Evolutionary conservation across 1,140 invertebrate genomes (phyloP).

Genomic region (Temnothorax longispinosus): DNA sequence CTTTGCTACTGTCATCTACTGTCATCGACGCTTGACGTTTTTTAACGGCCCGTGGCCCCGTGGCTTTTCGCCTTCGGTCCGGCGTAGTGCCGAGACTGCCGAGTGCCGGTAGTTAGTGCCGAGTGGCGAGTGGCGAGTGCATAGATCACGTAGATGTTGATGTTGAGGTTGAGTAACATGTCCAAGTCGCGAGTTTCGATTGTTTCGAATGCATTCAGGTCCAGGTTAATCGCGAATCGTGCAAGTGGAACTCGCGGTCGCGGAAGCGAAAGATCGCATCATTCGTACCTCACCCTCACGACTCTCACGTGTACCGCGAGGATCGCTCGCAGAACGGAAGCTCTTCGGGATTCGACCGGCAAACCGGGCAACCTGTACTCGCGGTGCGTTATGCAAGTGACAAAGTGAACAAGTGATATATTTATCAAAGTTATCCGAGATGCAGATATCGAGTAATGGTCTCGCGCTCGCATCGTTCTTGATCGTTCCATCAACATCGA

Average conservation of each 20-base stretch:
- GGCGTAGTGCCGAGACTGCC: too few species aligned
- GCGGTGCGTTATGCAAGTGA: constrained; percentile 15
- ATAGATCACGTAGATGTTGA: too few species aligned
- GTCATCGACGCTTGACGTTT: too few species aligned
- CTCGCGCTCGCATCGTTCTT: too few species aligned
- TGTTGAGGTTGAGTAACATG: neutral
- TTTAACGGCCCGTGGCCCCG: neutral
- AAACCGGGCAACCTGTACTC: neutral
- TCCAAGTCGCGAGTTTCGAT: neutral
- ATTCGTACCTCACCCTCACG: too few species aligned
- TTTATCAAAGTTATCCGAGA: neutral
- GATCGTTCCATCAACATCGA: neutral
- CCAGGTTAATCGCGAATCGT: neutral
- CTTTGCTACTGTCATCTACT: neutral
- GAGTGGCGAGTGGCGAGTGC: too few species aligned
- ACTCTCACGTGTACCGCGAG: neutral
- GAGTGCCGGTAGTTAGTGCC: too few species aligned
- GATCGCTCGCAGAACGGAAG: neutral
- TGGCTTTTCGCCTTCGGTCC: too few species aligned
- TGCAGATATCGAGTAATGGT: neutral
- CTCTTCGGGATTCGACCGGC: neutral
- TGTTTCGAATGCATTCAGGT: neutral
- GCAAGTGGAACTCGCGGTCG: too few species aligned
- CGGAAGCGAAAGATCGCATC: too few species aligned
- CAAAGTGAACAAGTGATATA: neutral